Conservation (phyloP, 64 coral and sea anemone species). For the Porites australiensis region DNA sequence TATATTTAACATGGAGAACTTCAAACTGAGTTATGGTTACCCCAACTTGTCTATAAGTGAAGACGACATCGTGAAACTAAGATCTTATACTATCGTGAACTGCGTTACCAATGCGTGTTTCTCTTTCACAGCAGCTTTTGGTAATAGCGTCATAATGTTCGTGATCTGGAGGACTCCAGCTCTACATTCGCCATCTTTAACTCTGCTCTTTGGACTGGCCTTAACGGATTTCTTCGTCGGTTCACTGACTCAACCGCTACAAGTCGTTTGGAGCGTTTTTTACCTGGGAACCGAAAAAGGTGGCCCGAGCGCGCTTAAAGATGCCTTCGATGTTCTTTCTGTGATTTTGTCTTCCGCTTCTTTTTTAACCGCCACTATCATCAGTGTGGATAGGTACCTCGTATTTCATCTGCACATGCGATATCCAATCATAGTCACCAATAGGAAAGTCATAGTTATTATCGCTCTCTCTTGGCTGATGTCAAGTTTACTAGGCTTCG, state of each 20-base stretch:
- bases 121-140: constrained; percentile 6
- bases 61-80: neutral
- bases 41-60: neutral
- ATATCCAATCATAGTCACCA: constrained; percentile 69
- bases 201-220: constrained; percentile 40
- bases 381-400: constrained; percentile 65
- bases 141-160: constrained; percentile 22
- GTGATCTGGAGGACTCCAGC: constrained; percentile 36
- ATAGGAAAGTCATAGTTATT: neutral
- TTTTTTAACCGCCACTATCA: constrained; percentile 29
- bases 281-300: neutral
- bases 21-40: neutral
- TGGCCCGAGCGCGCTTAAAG: neutral
- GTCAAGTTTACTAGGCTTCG: neutral
- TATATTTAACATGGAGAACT: neutral
- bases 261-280: neutral
- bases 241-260: constrained; percentile 21
- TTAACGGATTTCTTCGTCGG: constrained; percentile 38
- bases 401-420: constrained; percentile 58
- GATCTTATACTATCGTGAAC: neutral
- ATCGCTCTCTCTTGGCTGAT: constrained; percentile 29
- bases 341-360: constrained; percentile 10
- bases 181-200: constrained; percentile 42
- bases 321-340: neutral
- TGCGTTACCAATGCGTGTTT: constrained; percentile 7